Evolutionary conservation across 2,888 invertebrate genomes (phyloP).

Genomic region (Ectropis crepuscularia): DNA sequence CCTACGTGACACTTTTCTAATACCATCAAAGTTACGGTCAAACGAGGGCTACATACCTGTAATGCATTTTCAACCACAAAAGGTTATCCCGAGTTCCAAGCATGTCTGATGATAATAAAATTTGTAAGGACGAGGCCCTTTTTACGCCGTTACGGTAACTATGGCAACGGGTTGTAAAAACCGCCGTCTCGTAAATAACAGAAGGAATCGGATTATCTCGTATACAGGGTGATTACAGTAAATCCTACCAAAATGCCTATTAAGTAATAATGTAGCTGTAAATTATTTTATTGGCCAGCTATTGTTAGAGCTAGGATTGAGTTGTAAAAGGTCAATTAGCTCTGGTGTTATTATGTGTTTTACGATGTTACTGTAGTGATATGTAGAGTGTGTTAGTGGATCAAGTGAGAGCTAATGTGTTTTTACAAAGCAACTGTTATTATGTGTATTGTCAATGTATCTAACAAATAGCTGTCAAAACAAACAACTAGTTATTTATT

Average conservation of each 20-base stretch:
- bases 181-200: slow-evolving; percentile 18
- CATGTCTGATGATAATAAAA: slow-evolving; percentile 3
- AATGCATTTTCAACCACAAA: too few relatives aligned
- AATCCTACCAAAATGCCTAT: slow-evolving; percentile 44
- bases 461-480: too few relatives aligned
- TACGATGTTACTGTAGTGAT: slow-evolving; percentile 4
- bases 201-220: slow-evolving; percentile 50
- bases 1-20: too few relatives aligned
- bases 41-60: too few relatives aligned
- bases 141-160: slow-evolving; percentile 7
- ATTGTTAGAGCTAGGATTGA: slow-evolving; percentile 11
- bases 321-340: slow-evolving; percentile 17
- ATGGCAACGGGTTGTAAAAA: slow-evolving; percentile 19
- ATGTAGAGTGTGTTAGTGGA: too few relatives aligned
- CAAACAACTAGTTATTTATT: too few relatives aligned
- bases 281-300: slow-evolving; percentile 28
- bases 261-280: slow-evolving; percentile 31
- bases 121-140: neutral
- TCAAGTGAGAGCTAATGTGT: too few relatives aligned
- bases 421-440: too few relatives aligned
- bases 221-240: slow-evolving; percentile 49
- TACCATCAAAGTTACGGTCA: too few relatives aligned
- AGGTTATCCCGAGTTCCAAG: neutral
- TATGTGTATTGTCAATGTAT: too few relatives aligned
- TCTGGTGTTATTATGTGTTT: neutral